phyloP scores from a whole-genome alignment of 2,888 invertebrate species.

The Lasioglossum zephyrum region DNA sequence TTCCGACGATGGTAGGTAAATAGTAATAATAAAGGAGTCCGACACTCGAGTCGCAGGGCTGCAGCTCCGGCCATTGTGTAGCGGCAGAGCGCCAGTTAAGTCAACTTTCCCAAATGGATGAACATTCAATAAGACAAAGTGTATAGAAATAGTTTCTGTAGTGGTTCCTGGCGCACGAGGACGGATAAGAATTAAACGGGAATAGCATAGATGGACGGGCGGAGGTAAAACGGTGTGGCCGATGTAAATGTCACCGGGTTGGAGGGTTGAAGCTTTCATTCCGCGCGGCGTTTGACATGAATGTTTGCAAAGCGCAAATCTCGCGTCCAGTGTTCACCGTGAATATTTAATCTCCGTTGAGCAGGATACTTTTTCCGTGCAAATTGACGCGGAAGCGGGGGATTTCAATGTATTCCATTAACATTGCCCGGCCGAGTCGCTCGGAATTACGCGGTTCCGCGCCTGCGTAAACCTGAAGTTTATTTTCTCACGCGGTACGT shows the following conservation, averaged over 20 bases:
- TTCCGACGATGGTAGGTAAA: neutral
- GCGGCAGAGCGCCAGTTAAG: neutral
- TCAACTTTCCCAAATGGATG: conserved; percentile 2
- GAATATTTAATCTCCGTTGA: conserved; percentile 26
- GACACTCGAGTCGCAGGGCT: neutral
- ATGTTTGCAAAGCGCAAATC: conserved; percentile 32
- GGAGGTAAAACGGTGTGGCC: neutral
- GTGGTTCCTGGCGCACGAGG: neutral
- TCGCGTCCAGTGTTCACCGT: neutral
- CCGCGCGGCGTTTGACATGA: neutral
- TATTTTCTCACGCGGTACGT: too few species aligned
- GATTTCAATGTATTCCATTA: conserved; percentile 32
- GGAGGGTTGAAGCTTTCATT: neutral
- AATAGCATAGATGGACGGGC: neutral
- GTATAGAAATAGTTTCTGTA: neutral
- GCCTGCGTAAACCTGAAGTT: too few species aligned
- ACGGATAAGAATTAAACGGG: conserved; percentile 10
- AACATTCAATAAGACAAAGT: conserved; percentile 11
- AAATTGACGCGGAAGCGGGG: conserved; percentile 6
- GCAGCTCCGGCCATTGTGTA: neutral
- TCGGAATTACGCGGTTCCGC: neutral
- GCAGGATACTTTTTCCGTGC: neutral
- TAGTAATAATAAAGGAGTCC: neutral
- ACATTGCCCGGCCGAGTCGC: neutral
- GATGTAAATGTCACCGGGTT: conserved; percentile 7